These are phyloP conservation scores for Monochamus saltuarius DNA, from an alignment of 1,140 invertebrate species.

Conservation along the genomic window DNA sequence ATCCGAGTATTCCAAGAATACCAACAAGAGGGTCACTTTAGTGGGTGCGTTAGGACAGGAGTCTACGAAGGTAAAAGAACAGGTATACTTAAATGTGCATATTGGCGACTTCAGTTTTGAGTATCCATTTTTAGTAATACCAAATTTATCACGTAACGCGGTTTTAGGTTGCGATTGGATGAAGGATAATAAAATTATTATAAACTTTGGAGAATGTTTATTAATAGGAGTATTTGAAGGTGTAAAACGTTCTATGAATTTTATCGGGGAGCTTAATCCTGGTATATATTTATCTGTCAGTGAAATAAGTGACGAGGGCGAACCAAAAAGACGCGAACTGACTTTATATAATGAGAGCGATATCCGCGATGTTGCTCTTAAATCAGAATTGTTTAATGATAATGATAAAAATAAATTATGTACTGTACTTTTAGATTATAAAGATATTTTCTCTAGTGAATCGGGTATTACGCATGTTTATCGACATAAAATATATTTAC, in stretches of 20 bases:
- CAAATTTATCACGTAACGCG: constrained; percentile 23
- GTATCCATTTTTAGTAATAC: constrained; percentile 32
- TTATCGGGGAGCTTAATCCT: constrained; percentile 2
- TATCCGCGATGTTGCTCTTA: neutral
- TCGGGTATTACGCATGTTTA: constrained; percentile 31
- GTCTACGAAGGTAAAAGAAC: constrained; percentile 26
- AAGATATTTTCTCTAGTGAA: constrained; percentile 20
- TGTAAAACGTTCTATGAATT: neutral
- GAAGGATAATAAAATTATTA: constrained; percentile 20
- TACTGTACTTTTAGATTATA: neutral
- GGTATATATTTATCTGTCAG: neutral
- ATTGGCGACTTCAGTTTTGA: neutral
- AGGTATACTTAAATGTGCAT: constrained; percentile 16
- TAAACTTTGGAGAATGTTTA: constrained; percentile 13
- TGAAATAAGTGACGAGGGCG: neutral
- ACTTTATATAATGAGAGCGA: neutral
- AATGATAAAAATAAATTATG: constrained; percentile 13
- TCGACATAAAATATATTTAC: constrained; percentile 37
- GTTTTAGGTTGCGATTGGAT: constrained; percentile 40
- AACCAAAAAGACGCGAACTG: neutral
- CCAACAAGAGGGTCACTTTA: constrained; percentile 32
- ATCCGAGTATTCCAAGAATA: constrained; percentile 20
- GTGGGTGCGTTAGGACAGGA: constrained; percentile 27
- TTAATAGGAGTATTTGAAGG: neutral
- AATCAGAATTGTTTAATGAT: neutral